These are phyloP conservation scores for Noctua pronuba DNA, from an alignment of 2,888 invertebrate species.

Conservation along the genomic window DNA sequence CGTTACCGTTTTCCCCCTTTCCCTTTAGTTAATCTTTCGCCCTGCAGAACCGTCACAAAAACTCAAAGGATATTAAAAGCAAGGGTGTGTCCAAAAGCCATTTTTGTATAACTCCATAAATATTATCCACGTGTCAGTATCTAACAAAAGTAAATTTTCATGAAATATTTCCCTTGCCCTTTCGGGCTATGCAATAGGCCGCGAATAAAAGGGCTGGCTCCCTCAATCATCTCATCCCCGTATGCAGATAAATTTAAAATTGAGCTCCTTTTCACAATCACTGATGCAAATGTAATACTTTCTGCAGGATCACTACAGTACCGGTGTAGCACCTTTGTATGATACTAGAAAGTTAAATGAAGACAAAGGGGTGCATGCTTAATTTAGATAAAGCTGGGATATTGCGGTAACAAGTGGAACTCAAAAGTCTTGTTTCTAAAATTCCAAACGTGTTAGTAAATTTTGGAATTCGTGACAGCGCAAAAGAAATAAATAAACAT, in stretches of 20 bases:
- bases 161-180: constrained; percentile 62
- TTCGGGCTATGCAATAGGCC: constrained; percentile 50
- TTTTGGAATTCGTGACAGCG: background rate
- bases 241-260: constrained; percentile 60
- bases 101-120: constrained; percentile 58
- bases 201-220: constrained; percentile 58
- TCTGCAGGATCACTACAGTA: constrained; percentile 3
- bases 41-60: constrained; percentile 20
- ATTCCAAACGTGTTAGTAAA: background rate
- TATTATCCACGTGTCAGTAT: constrained; percentile 62
- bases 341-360: constrained; percentile 25
- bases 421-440: background rate
- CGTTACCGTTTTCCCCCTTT: constrained; percentile 6
- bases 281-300: constrained; percentile 46
- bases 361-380: constrained; percentile 9
- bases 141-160: constrained; percentile 68
- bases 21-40: constrained; percentile 15
- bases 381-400: constrained; percentile 16
- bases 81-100: constrained; percentile 28
- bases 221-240: constrained; percentile 63
- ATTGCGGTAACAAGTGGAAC: background rate
- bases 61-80: constrained; percentile 22
- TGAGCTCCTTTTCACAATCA: constrained; percentile 58
- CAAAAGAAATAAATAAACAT: constrained; percentile 31
- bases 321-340: background rate